A percentile compares a stretch with the other conserved stretches of the same genome.
Evolutionary conservation across 2,797 vertebrate genomes (phyloP).

Genomic region (Allenopithecus nigroviridis): DNA sequence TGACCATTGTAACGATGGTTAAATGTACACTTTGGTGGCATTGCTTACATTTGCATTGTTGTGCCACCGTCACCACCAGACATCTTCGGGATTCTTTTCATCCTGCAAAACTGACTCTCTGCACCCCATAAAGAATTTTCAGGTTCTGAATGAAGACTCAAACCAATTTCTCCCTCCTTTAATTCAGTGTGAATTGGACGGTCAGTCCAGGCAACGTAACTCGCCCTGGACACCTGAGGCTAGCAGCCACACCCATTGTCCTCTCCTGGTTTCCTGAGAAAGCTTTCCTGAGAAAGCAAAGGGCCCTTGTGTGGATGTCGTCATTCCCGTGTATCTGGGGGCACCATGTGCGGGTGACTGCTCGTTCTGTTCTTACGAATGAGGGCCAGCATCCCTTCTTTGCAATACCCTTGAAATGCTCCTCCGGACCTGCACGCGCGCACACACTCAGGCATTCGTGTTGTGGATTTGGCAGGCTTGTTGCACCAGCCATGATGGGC

Average conservation of each 20-base stretch:
- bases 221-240: not conserved
- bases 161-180: not conserved
- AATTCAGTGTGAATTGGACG: not conserved
- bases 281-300: conserved; percentile 24
- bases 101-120: not conserved
- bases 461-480: not conserved
- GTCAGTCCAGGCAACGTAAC: not conserved
- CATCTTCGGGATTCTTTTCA: not conserved
- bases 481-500: not conserved
- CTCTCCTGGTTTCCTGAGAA: conserved; percentile 13
- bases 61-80: accelerated
- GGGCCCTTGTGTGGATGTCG: not conserved
- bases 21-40: not conserved
- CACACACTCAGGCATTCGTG: accelerated
- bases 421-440: not conserved
- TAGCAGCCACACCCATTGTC: not conserved
- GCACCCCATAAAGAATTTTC: not conserved
- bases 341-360: not conserved
- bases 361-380: not conserved
- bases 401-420: not conserved
- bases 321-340: not conserved
- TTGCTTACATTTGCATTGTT: not conserved
- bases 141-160: not conserved
- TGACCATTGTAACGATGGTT: not conserved
- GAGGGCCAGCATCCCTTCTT: too few species aligned